Evolutionary conservation across 2,797 vertebrate genomes (phyloP).

Genomic region (Syndactyla subalaris): DNA sequence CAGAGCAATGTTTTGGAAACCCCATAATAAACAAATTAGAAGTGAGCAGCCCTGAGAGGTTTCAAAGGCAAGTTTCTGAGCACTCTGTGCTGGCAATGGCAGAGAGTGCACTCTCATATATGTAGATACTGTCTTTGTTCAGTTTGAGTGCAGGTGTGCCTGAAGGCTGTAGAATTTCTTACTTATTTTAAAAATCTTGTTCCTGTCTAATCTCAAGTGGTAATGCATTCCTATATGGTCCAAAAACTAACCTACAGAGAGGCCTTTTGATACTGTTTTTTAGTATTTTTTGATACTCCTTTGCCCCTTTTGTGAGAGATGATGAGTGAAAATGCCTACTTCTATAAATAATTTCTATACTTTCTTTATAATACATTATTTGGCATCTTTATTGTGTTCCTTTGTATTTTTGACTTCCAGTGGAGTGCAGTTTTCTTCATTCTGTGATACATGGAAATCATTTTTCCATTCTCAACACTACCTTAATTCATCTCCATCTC

Average conservation of each 20-base stretch:
- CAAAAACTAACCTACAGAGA: neutral
- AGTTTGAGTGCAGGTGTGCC: neutral
- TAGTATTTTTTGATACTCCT: neutral
- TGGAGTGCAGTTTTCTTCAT: neutral
- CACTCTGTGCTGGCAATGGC: neutral
- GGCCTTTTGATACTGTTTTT: neutral
- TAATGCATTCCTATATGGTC: neutral
- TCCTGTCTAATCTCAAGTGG: neutral
- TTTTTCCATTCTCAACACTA: neutral
- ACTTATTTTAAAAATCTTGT: neutral
- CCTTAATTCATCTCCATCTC: neutral
- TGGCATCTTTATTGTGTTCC: neutral
- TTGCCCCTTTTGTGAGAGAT: neutral
- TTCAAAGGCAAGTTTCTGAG: neutral
- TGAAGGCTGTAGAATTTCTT: neutral
- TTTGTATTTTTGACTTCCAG: neutral
- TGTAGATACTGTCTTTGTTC: neutral
- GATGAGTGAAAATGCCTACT: neutral
- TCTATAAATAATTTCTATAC: neutral
- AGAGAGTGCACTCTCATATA: neutral
- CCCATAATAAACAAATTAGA: too few relatives aligned
- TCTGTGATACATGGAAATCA: neutral
- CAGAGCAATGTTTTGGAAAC: neutral
- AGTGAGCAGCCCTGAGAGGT: neutral
- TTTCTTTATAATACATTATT: neutral